Conservation (phyloP, 2,797 vertebrate species). For the Podargus strigoides region DNA sequence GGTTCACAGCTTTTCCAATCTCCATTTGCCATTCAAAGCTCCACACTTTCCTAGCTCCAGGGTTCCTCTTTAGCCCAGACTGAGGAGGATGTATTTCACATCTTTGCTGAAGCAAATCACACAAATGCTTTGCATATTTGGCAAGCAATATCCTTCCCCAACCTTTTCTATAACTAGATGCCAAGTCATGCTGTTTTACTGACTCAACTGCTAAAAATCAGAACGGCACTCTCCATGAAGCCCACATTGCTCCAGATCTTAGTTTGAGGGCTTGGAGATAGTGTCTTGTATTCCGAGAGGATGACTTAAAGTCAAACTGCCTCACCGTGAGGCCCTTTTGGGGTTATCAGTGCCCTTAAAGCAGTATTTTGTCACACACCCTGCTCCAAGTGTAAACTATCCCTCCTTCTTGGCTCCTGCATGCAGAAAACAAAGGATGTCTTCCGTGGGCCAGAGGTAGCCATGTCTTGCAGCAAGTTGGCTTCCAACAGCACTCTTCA, state of each 20-base stretch:
- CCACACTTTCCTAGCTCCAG: neutral
- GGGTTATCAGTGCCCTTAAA: neutral
- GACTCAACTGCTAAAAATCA: neutral
- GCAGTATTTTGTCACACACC: neutral
- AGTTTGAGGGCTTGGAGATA: neutral
- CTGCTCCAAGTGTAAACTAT: neutral
- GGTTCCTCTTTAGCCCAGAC: neutral
- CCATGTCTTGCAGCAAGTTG: neutral
- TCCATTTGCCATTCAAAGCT: neutral
- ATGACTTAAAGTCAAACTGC: neutral
- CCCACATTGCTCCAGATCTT: neutral
- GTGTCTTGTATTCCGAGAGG: neutral
- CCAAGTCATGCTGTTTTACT: conserved; percentile 42
- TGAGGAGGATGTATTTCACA: neutral
- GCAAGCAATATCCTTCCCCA: neutral
- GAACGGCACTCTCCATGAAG: neutral
- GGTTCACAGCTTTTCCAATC: neutral
- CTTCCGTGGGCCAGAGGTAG: neutral
- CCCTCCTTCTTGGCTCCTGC: neutral
- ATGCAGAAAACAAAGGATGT: neutral
- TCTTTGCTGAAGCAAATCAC: conserved; percentile 36
- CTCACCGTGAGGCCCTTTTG: neutral
- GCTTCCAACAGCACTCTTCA: neutral
- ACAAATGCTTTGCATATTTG: conserved; percentile 27
- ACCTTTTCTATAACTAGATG: neutral